Percentiles rank a stretch among this genome's conserved stretches.
Conservation (phyloP, 2,113 vertebrate genomes). For the Columbina picui region DNA sequence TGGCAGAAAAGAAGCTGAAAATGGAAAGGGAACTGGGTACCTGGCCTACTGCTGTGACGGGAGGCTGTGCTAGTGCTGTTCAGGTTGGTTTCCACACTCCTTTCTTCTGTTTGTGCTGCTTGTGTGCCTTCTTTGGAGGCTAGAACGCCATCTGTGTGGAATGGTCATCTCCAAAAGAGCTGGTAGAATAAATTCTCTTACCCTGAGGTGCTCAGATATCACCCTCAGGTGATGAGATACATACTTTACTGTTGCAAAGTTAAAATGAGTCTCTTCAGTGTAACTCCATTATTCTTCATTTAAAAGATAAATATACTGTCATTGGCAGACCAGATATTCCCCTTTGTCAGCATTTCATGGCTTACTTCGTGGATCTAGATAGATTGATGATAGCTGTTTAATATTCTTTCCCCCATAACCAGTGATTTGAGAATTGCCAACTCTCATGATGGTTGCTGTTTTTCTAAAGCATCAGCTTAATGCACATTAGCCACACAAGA, state of each 20-base stretch:
- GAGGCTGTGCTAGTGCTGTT: neutral
- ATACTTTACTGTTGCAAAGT: neutral
- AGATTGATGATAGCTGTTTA: constrained; percentile 69
- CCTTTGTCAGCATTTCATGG: constrained; percentile 60
- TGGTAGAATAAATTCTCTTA: neutral
- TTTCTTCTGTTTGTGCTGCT: neutral
- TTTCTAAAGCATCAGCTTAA: constrained; percentile 18
- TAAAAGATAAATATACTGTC: constrained; percentile 57
- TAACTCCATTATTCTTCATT: constrained; percentile 71
- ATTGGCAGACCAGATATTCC: constrained; percentile 61
- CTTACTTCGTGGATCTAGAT: constrained; percentile 39
- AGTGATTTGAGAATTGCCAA: constrained; percentile 58
- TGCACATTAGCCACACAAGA: neutral
- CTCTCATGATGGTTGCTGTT: constrained; percentile 49
- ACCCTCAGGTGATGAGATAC: neutral
- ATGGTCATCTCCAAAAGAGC: neutral
- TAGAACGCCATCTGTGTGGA: neutral
- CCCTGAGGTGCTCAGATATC: neutral
- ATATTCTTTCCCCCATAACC: constrained; percentile 57
- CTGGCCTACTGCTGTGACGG: fast-evolving
- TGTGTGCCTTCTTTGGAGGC: neutral
- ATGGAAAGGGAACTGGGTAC: neutral
- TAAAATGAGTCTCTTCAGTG: constrained; percentile 11
- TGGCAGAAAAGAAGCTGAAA: neutral
- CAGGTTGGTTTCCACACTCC: neutral